Base-by-base conservation (phyloP, 2,888 invertebrate genomes). In the Craniophora ligustri region DNA sequence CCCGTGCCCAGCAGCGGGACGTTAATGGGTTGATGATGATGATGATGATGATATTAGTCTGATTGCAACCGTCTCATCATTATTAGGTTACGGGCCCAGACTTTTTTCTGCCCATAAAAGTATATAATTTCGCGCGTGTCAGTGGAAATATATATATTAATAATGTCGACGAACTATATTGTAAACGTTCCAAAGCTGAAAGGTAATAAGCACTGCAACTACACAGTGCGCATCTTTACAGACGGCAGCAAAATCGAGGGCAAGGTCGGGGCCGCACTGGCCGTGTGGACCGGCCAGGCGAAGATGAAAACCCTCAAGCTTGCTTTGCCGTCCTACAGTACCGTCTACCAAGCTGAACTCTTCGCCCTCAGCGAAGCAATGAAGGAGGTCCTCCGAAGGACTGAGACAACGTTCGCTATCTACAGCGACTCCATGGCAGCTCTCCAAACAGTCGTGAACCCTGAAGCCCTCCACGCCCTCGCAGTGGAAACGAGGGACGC, bases 171-270 rank as follows among this genome's bases (percentile, higher is more conserved):
- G n/a, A n/a, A n/a, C n/a, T n/a, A n/a, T n/a, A n/a, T n/a, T n/a
- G n/a, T n/a, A n/a, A n/a, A n/a, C n/a, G n/a, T n/a, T n/a, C n/a
- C n/a, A n/a, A n/a, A n/a, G n/a, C n/a, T n/a, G n/a, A n/a, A n/a
- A n/a, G n/a, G n/a, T 0, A 5, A 38, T 0, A 4, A 11, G 0
- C 19, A 57, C 10, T 34, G 28, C 31, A n/a, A 13, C 8, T 13
- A 16, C 2, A 15, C 2, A 0, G 19, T 57, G 2, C 13, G 3
- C 0, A 62, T 62, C 0, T 62, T 15, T 18, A 61, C 48, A 0
- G 61, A 61, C 16, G 34, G 34, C n/a, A 34, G 34, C 16, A 34
- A 34, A 10, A 15, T 34, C 16, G 16, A 16, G 10, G 16, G 16
- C 1, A 34, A 16, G 13, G 10, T 34, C 8, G 30, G 30, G 2